These are phyloP conservation scores for Pseudoatta argentina DNA, from an alignment of 1,140 invertebrate genomes.

Conservation along the genomic window DNA sequence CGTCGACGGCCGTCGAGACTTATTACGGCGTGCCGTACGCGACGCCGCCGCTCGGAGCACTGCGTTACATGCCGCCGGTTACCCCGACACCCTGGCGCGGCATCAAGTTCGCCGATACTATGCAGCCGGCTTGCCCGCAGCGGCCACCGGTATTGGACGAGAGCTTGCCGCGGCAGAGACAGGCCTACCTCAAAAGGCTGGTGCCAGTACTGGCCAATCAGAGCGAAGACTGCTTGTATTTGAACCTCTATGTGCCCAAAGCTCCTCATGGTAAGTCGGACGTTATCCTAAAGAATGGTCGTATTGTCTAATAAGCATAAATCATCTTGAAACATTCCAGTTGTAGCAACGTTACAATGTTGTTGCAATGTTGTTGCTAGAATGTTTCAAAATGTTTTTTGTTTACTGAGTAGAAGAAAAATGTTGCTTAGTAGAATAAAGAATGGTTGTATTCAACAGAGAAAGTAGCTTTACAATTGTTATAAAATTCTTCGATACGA, in stretches of 20 bases:
- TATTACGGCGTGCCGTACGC: slow-evolving; percentile 98
- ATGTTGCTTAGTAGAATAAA: neutral
- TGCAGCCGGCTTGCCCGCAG: slow-evolving; percentile 96
- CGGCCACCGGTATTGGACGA: slow-evolving; percentile 91
- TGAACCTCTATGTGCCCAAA: slow-evolving; percentile 97
- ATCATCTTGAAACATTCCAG: too few species aligned
- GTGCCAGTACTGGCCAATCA: slow-evolving; percentile 94
- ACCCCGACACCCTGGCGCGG: slow-evolving; percentile 95
- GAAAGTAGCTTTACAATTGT: too few species aligned
- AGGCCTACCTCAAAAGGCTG: slow-evolving; percentile 93
- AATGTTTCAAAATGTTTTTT: too few species aligned
- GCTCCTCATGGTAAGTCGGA: slow-evolving; percentile 88
- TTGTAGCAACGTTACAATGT: too few species aligned
- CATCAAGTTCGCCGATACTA: slow-evolving; percentile 92
- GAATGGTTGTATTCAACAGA: too few species aligned
- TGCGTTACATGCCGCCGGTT: slow-evolving; percentile 97
- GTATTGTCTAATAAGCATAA: too few species aligned
- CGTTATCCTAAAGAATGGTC: neutral
- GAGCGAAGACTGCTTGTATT: slow-evolving; percentile 98
- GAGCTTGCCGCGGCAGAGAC: slow-evolving; percentile 91
- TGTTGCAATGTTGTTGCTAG: too few species aligned
- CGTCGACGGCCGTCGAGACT: slow-evolving; percentile 94
- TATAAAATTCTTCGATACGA: too few species aligned
- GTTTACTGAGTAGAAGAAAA: neutral
- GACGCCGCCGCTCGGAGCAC: slow-evolving; percentile 91